Base-by-base conservation (phyloP, 2,113 vertebrate species). In the Casuarius casuarius region DNA sequence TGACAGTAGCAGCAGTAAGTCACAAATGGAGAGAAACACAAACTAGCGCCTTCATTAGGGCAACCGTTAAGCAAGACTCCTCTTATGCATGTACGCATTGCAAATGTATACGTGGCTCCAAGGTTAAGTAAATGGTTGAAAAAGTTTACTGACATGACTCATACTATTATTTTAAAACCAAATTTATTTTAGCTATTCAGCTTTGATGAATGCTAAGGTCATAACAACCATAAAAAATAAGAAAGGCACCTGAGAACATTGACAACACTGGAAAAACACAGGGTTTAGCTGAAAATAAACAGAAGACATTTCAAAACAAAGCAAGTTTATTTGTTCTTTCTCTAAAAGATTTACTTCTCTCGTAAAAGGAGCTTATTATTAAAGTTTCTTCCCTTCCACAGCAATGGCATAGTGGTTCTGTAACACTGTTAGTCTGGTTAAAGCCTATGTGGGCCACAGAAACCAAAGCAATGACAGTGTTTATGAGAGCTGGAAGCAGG, bases 61-160 rank as follows among this genome's bases (percentile, higher is more conserved):
- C 59, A 93, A 74, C 28, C 17, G 18, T 73, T 40, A 38, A 71
- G 40, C 33, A 76, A 70, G n/a, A 19, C 33, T 83, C 77, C 80
- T 73, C 87, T 87, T 54, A 31, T 66, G 44, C 74, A 81, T 7
- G 1, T 46, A 58, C 16, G 33, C 29, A 48, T 51, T 73, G 38
- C 62, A 93, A 79, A 79, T 25, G 21, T 82, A 42, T 35, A 40
- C 4, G 44, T 80, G 75, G 79, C 71, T 91, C 92, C 94, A 94
- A 84, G 91, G 68, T 80, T 97, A 75, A 91, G 87, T 92, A 92
- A 94, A 96, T 68, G 89, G 89, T 82, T 95, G 87, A 95, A 76
- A 63, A 97, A 80, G 54, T 94, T 97, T 95, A 95, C 87, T 91
- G 63, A 94, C 82, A 35, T 91, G 92, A 96, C 87, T 97, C 95